Evolutionary conservation across 2,888 invertebrate genomes (phyloP).

Genomic region (Eubasilissa splendida): DNA sequence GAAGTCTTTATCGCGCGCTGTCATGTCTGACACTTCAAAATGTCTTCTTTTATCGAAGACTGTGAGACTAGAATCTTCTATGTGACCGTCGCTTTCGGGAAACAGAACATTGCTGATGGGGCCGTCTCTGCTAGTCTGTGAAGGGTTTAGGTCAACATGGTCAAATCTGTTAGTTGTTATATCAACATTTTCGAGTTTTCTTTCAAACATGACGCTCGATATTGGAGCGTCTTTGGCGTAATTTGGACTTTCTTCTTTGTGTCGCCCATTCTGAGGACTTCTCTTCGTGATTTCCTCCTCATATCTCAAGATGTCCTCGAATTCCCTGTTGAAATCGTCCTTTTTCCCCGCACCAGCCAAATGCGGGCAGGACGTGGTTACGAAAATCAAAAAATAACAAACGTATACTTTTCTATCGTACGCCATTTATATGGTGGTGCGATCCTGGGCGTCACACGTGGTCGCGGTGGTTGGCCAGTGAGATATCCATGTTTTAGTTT

Average conservation of each 20-base stretch:
- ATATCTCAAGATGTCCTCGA: slow-evolving; percentile 5
- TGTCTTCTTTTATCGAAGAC: slow-evolving; percentile 52
- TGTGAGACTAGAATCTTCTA: slow-evolving; percentile 47
- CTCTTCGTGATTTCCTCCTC: slow-evolving; percentile 22
- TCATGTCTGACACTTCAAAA: slow-evolving; percentile 52
- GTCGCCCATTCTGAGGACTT: background rate
- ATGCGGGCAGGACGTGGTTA: background rate
- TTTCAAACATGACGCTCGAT: background rate
- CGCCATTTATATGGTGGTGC: slow-evolving; percentile 48
- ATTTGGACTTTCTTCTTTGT: background rate
- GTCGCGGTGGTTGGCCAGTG: slow-evolving; percentile 1
- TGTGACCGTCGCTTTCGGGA: slow-evolving; percentile 23
- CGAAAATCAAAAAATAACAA: slow-evolving; percentile 50
- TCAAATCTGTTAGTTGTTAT: slow-evolving; percentile 30
- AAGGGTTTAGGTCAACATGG: background rate
- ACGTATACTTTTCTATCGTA: slow-evolving; percentile 22
- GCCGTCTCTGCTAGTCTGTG: background rate
- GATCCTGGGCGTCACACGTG: background rate
- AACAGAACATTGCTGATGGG: slow-evolving; percentile 25
- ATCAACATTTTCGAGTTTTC: slow-evolving; percentile 7
- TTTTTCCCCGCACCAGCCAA: background rate
- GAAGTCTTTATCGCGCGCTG: slow-evolving; percentile 28
- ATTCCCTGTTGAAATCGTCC: slow-evolving; percentile 5
- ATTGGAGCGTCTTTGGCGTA: slow-evolving; percentile 1
- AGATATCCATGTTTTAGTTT: slow-evolving; percentile 9